Percentiles rank a stretch among this genome's conserved stretches.
These are phyloP conservation scores for Bilobella aurantiaca DNA, from an alignment of 1,140 invertebrate species.

Conservation along the genomic window DNA sequence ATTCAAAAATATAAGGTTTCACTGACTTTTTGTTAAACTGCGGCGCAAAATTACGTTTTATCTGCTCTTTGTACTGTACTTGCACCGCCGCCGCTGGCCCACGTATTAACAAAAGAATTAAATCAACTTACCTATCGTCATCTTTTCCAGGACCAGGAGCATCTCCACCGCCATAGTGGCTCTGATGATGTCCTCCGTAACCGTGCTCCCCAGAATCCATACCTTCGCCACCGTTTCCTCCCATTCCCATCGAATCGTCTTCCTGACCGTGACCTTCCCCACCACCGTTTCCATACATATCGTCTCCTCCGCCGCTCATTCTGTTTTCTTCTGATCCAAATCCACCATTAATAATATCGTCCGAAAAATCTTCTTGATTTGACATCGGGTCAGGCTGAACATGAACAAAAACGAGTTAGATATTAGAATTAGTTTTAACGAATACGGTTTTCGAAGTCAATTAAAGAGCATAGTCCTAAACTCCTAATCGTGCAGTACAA, in stretches of 20 bases:
- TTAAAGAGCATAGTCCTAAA: no score
- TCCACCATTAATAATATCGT: conserved; percentile 32
- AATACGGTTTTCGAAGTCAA: no score
- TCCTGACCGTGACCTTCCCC: conserved; percentile 12
- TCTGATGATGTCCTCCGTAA: not conserved
- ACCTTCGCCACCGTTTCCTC: conserved; percentile 1
- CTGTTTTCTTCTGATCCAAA: conserved; percentile 18
- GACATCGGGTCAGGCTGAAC: conserved; percentile 16
- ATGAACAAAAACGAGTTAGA: not conserved
- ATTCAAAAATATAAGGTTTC: no score
- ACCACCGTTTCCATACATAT: conserved; percentile 16
- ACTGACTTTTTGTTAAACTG: no score
- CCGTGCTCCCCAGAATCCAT: not conserved
- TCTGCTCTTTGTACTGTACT: no score
- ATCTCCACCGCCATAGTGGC: conserved; percentile 1
- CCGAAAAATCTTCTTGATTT: conserved; percentile 32
- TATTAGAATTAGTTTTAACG: not conserved
- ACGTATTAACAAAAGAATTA: conserved; percentile 7
- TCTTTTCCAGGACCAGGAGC: conserved; percentile 28
- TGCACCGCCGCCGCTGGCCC: not conserved
- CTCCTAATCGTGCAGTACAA: no score
- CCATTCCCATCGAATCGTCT: conserved; percentile 26
- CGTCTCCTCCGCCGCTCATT: conserved; percentile 20
- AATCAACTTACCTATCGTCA: conserved; percentile 24
- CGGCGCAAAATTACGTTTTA: no score